Evolutionary conservation across 2,113 vertebrate genomes (phyloP).

Genomic region (Gallinago media): DNA sequence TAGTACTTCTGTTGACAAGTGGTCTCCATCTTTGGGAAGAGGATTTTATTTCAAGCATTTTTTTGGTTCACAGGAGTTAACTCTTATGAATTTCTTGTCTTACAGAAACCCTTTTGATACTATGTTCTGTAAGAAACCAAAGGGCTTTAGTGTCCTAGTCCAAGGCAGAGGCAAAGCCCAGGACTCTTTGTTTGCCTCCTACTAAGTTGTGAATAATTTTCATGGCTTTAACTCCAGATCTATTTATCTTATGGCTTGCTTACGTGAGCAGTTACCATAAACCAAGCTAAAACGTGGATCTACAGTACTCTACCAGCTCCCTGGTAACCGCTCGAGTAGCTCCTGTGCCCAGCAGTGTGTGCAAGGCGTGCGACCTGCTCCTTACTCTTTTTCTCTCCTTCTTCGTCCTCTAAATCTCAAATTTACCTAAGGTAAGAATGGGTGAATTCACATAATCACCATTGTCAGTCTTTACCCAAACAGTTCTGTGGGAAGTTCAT

Average conservation of each 20-base stretch:
- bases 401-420: not conserved
- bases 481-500: not conserved
- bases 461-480: not conserved
- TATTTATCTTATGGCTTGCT: not conserved
- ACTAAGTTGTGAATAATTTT: not conserved
- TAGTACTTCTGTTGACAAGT: not conserved
- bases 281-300: not conserved
- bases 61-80: not conserved
- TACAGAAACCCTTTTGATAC: not conserved
- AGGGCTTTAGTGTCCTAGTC: not conserved
- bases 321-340: not conserved
- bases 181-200: not conserved
- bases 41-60: constrained; percentile 17
- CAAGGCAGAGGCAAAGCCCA: not conserved
- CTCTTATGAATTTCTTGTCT: not conserved
- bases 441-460: not conserved
- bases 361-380: not conserved
- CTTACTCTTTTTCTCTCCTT: not conserved
- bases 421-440: not conserved
- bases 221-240: not conserved
- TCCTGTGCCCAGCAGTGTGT: rapidly evolving
- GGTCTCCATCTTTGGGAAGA: constrained; percentile 10
- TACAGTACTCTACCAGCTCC: not conserved
- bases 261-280: not conserved
- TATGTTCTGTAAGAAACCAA: not conserved